Base-by-base conservation (phyloP, 2,113 vertebrate genomes). In the Rhinolophus ferrumequinum region DNA sequence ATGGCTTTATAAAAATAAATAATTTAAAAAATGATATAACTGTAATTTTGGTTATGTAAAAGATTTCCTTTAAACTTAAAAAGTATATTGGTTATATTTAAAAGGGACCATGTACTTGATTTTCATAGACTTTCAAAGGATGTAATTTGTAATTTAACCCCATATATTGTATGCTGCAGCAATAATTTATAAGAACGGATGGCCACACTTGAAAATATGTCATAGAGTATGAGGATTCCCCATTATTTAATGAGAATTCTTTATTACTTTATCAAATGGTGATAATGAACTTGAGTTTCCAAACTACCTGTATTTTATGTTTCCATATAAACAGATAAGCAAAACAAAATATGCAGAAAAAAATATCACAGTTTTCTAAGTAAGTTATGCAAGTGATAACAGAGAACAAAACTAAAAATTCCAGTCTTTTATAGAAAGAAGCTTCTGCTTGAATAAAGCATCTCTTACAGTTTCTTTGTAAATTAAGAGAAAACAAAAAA, bases 311-410 rank as follows among this genome's bases (percentile, higher is more conserved):
- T 93, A 72, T 66, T 80, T 88, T 83, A 60, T 73, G n/a, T 94
- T 95, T 85, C 2, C 83, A 66, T 64, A 30, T 38, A 93, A 91
- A 64, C 13, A 50, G 28, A 80, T 75, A 85, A 64, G n/a, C 10
- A 64, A 47, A 90, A 85, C 15, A 86, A 88, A 87, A 88, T 75
- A 60, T 70, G 24, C 6, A 22, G n/a, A 88, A 73, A 1, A n/a
- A 73, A 81, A 33, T 62, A 87, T 70, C 14, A 81, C 19, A 75
- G n/a, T 21, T 84, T 88, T 82, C 35, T 90, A 88, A 66, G 52
- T 95, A 50, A 90, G n/a, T n/a, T n/a, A n/a, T n/a, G n/a, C n/a
- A n/a, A 41, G 33, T 95, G 52, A 75, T 80, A 56, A 83, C 44
- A 72, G 19, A 87, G 26, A 84, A 56, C 67, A 87, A 90, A 87